These are phyloP conservation scores for Catamblyrhynchus diadema DNA, from an alignment of 2,797 vertebrate genomes.

Conservation along the genomic window DNA sequence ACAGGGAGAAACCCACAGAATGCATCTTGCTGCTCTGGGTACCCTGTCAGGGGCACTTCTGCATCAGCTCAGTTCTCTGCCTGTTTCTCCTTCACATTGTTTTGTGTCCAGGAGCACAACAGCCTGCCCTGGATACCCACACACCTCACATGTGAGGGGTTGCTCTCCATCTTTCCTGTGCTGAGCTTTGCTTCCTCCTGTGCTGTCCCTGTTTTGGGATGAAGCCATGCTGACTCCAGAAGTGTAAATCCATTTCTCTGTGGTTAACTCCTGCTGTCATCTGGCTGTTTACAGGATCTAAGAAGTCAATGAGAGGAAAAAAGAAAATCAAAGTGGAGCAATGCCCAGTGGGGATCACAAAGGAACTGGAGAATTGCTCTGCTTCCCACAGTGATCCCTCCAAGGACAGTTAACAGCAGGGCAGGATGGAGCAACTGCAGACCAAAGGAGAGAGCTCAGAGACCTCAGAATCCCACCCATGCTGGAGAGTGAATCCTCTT, in stretches of 20 bases:
- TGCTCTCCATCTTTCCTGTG: not conserved
- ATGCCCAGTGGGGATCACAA: not conserved
- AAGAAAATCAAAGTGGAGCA: constrained; percentile 39
- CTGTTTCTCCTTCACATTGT: not conserved
- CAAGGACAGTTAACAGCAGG: constrained; percentile 29
- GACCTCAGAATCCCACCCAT: not conserved
- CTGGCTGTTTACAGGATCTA: constrained; percentile 58
- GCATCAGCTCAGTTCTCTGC: not conserved
- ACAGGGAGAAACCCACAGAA: not conserved
- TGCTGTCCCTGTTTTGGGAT: not conserved
- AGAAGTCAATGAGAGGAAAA: constrained; percentile 59
- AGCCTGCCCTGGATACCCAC: not conserved
- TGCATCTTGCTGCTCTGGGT: not conserved
- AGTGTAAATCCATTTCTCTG: not conserved
- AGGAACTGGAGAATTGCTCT: not conserved
- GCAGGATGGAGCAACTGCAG: not conserved
- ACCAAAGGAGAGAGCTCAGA: not conserved
- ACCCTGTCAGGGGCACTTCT: rapidly evolving
- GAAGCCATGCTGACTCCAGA: not conserved
- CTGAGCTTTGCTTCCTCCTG: not conserved
- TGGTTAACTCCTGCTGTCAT: not conserved
- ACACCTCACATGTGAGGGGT: not conserved
- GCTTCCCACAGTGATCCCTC: not conserved
- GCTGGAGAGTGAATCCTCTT: not conserved
- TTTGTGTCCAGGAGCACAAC: not conserved